phyloP scores from a whole-genome alignment of 2,113 vertebrate genomes.

The Megaceryle maxima region DNA sequence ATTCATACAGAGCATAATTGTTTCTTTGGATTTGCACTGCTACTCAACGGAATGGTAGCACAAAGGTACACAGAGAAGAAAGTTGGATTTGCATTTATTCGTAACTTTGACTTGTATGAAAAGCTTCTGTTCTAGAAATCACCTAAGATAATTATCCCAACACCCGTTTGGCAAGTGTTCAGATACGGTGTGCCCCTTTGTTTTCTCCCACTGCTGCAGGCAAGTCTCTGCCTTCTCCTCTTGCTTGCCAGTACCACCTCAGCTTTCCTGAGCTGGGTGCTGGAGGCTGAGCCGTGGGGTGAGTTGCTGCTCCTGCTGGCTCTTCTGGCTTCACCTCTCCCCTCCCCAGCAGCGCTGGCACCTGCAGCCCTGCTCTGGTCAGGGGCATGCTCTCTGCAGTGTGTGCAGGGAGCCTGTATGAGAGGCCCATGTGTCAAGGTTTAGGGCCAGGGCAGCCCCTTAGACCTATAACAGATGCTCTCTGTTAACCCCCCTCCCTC shows the following conservation, averaged over 20 bases:
- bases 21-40: neutral
- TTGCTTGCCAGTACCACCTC: neutral
- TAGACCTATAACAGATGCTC: no score
- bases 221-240: neutral
- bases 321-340: neutral
- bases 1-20: neutral
- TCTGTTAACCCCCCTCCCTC: no score
- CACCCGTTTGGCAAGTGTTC: neutral
- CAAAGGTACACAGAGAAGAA: neutral
- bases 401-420: neutral
- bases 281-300: neutral
- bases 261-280: fast-evolving
- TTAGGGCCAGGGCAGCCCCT: no score
- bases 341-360: neutral
- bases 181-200: neutral
- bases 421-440: neutral
- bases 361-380: neutral
- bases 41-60: neutral
- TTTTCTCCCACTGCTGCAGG: neutral
- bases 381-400: neutral
- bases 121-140: neutral
- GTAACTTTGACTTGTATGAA: neutral
- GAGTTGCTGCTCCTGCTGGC: neutral
- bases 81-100: neutral
- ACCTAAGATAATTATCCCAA: neutral